Conservation (phyloP, 2,888 invertebrate species). For the Anaspis maculata region DNA sequence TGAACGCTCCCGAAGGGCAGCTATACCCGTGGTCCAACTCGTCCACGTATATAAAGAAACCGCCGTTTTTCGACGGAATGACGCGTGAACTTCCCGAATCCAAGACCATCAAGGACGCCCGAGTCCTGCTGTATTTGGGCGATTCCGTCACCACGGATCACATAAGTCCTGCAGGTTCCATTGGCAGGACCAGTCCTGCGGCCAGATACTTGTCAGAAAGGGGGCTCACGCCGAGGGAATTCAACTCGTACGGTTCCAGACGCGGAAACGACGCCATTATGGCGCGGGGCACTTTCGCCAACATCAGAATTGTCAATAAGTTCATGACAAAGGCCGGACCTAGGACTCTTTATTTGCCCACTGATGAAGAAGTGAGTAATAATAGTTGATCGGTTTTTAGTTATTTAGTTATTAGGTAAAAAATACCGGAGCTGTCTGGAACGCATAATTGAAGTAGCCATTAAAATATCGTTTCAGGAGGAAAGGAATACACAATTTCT, state of each 20-base stretch:
- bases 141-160: conserved; percentile 99
- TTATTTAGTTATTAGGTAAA: neutral
- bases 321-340: conserved; percentile 74
- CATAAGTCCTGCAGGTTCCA: conserved; percentile 97
- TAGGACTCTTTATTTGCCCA: conserved; percentile 78
- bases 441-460: too few relatives aligned
- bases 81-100: conserved; percentile 53
- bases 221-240: conserved; percentile 83
- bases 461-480: too few relatives aligned
- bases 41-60: conserved; percentile 93
- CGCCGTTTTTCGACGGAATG: conserved; percentile 82
- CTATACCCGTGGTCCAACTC: conserved; percentile 85
- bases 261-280: conserved; percentile 97
- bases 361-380: conserved; percentile 61
- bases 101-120: conserved; percentile 60
- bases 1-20: conserved; percentile 70
- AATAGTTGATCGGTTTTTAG: conserved; percentile 6
- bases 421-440: too few relatives aligned
- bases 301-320: conserved; percentile 92
- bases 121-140: conserved; percentile 78
- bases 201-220: conserved; percentile 67
- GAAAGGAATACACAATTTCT: too few relatives aligned
- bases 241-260: conserved; percentile 96
- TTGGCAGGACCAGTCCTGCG: conserved; percentile 72
- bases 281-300: conserved; percentile 97